A percentile compares a stretch with the other conserved stretches of the same genome.
Evolutionary conservation across 2,113 vertebrate genomes (phyloP).

Genomic region (Ptychochromis oligacanthus): DNA sequence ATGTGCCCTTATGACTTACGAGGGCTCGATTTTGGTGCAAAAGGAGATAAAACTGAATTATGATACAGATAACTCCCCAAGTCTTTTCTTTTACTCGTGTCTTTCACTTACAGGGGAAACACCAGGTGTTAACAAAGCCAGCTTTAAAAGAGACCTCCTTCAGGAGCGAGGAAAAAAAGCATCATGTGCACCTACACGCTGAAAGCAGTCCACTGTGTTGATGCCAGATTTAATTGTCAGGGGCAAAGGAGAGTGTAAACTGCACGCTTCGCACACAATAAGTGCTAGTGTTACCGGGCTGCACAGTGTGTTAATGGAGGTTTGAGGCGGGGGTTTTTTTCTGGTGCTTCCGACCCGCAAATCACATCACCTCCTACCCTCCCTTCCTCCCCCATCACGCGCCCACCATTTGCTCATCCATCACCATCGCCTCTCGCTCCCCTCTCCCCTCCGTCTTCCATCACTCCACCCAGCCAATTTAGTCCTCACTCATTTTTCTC

Average conservation of each 20-base stretch:
- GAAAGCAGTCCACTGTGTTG: constrained; percentile 53
- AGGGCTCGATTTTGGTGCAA: background rate
- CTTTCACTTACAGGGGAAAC: background rate
- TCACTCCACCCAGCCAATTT: constrained; percentile 76
- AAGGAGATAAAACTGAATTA: background rate
- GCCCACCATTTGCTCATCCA: constrained; percentile 77
- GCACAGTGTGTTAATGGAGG: constrained; percentile 69
- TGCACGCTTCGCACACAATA: constrained; percentile 69
- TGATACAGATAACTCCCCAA: background rate
- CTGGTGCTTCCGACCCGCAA: constrained; percentile 48
- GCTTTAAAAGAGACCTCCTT: background rate
- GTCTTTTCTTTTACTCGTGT: background rate
- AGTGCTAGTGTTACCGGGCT: constrained; percentile 67
- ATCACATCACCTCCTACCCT: constrained; percentile 56
- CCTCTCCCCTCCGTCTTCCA: constrained; percentile 70
- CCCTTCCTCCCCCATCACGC: constrained; percentile 53
- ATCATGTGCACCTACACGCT: background rate
- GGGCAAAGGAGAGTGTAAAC: constrained; percentile 75
- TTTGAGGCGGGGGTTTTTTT: background rate
- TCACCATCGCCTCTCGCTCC: constrained; percentile 73
- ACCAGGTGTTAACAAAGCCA: constrained; percentile 1
- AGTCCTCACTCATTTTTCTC: constrained; percentile 71
- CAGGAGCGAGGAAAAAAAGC: background rate
- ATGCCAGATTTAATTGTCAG: constrained; percentile 70
- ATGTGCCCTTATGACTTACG: background rate